Base-by-base conservation (phyloP, 2,113 vertebrate genomes). In the Thamnaconus septentrionalis region DNA sequence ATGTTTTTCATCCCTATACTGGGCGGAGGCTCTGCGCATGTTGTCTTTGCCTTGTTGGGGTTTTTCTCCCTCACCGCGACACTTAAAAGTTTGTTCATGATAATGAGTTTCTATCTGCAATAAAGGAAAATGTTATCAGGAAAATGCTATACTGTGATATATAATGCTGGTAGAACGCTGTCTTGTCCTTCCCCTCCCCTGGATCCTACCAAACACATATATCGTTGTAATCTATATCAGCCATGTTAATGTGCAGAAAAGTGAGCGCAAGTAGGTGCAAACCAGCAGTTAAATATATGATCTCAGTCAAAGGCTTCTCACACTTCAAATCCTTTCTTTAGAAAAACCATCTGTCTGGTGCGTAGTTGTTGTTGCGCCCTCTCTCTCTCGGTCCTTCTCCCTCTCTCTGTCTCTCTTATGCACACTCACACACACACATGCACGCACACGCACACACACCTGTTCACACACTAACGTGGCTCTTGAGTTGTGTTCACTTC, bases 401-500 rank as follows among this genome's bases (percentile, higher is more conserved):
- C 18, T 31, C 18, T 31, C 18, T 31, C 18, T 31, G 1, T 31
- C 18, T 31, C 18, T 31, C 18, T 31, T 31, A 31, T 31, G 2
- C 18, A 31, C 18, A 31, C 18, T 31, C 18, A 31, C 18, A 31
- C 18, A 31, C 18, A 31, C 18, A 31, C 18, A 31, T 31, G 18
- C 18, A 31, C 18, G 2, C 18, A 31, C 18, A 31, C 18, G 2
- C 18, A 31, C 18, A 31, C 18, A 31, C 18, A 31, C 18, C 18
- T 31, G 18, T 31, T 31, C 18, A 31, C 18, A 31, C 18, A 31
- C 18, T 31, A 31, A 31, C 18, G 18, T 31, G 18, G 44, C 72
- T 76, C 7, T 31, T 78, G 69, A 83, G 80, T 70, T 83, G 68
- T 83, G 68, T 75, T 84, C 72, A 82, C 63, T 74, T 82, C 52